These are phyloP conservation scores for Drosophila pectinifera DNA, from an alignment of 1,140 invertebrate genomes.

Conservation along the genomic window DNA sequence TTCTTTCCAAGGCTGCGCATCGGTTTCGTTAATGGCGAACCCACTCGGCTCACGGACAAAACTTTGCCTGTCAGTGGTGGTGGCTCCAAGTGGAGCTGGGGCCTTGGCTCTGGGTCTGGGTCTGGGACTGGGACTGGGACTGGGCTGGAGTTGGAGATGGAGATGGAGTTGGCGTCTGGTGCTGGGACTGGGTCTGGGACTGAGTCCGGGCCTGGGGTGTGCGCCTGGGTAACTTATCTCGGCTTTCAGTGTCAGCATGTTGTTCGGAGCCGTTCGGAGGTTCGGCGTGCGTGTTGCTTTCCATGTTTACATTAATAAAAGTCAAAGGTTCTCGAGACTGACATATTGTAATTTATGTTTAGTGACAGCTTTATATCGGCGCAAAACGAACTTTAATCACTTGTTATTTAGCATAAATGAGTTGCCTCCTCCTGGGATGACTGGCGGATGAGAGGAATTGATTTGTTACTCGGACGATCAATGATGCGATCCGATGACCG, in stretches of 20 bases:
- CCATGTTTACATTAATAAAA: conserved; percentile 84
- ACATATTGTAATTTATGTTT: conserved; percentile 84
- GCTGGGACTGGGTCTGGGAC: conserved; percentile 13
- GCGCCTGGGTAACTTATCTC: conserved; percentile 68
- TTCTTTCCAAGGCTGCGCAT: conserved; percentile 56
- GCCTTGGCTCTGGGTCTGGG: conserved; percentile 22
- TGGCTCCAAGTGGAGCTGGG: conserved; percentile 36
- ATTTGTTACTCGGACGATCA: conserved; percentile 35
- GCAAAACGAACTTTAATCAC: conserved; percentile 80
- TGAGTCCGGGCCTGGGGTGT: conserved; percentile 12
- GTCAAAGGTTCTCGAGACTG: conserved; percentile 82
- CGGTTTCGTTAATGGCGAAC: conserved; percentile 45
- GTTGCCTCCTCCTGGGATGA: conserved; percentile 59
- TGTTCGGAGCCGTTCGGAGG: conserved; percentile 58
- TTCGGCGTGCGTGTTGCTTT: conserved; percentile 80
- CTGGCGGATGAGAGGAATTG: conserved; percentile 50
- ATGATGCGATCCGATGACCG: conserved; percentile 18
- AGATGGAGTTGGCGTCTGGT: conserved; percentile 15
- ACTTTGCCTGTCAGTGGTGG: conserved; percentile 57
- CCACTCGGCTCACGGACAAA: conserved; percentile 46
- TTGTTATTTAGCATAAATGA: conserved; percentile 84
- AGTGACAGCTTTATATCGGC: conserved; percentile 83
- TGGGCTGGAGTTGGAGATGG: conserved; percentile 8
- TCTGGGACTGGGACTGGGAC: conserved; percentile 8
- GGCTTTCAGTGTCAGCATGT: conserved; percentile 62